phyloP scores from a whole-genome alignment of 2,113 vertebrate genomes.

The Gobius niger region DNA sequence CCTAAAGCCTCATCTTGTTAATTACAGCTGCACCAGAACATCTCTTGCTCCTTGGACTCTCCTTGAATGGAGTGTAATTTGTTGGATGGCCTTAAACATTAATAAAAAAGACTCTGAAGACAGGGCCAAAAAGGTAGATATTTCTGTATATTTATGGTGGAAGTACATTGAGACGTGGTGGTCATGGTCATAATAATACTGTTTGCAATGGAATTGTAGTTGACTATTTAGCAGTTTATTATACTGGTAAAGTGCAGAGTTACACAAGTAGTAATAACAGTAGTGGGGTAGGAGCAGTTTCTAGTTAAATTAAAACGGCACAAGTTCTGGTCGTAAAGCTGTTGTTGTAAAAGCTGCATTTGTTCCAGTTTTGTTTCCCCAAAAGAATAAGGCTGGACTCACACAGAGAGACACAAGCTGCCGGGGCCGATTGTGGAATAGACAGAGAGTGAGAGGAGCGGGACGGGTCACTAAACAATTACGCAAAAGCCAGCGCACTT shows the following conservation, averaged over 20 bases:
- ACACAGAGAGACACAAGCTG: neutral
- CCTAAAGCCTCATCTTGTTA: constrained; percentile 42
- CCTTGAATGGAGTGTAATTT: constrained; percentile 28
- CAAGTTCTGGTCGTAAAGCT: too few species aligned
- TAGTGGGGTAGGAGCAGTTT: too few species aligned
- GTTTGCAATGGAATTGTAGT: too few species aligned
- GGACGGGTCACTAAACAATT: neutral
- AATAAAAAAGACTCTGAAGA: constrained; percentile 3
- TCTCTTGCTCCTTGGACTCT: constrained; percentile 21
- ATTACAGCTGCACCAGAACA: constrained; percentile 41
- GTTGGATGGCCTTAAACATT: constrained; percentile 5
- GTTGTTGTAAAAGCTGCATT: neutral
- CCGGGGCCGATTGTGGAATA: neutral
- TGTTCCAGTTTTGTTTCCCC: neutral
- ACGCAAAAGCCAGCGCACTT: neutral
- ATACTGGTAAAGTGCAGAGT: too few species aligned
- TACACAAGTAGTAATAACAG: too few species aligned
- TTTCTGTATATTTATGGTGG: neutral
- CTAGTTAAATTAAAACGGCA: too few species aligned
- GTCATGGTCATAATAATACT: too few species aligned
- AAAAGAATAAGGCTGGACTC: neutral
- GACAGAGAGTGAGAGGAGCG: neutral
- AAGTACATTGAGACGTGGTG: neutral
- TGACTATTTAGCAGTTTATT: too few species aligned
- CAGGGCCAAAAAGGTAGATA: constrained; percentile 4